Evolutionary conservation across 2,797 vertebrate genomes (phyloP).

Genomic region (Macrochelys suwanniensis): DNA sequence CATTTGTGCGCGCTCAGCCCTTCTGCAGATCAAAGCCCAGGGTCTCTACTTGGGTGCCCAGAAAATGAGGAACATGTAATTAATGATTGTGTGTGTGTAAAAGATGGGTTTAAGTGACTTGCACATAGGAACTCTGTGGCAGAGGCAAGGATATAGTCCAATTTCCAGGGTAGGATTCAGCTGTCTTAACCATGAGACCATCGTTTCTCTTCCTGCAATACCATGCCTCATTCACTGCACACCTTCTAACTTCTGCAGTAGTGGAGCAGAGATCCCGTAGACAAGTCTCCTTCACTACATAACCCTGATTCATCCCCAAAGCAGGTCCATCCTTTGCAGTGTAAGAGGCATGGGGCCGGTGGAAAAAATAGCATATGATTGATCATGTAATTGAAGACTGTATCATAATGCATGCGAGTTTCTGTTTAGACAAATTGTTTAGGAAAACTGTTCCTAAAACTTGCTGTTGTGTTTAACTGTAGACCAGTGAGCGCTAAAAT

Average conservation of each 20-base stretch:
- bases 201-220: background rate
- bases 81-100: background rate
- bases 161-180: background rate
- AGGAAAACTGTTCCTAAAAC: background rate
- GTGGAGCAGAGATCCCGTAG: background rate
- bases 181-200: background rate
- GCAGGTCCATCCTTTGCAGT: background rate
- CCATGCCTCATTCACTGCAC: background rate
- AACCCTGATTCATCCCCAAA: background rate
- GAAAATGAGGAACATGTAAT: background rate
- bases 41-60: background rate
- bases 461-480: slow-evolving; percentile 52
- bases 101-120: background rate
- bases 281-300: background rate
- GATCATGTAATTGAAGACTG: background rate
- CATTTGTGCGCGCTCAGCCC: background rate
- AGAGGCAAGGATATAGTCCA: background rate
- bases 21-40: background rate
- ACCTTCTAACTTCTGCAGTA: background rate
- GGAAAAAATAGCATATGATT: background rate
- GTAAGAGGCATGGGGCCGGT: background rate
- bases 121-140: background rate
- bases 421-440: background rate
- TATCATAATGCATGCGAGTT: background rate
- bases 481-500: slow-evolving; percentile 94